Base-by-base conservation (phyloP, 2,113 vertebrate species). In the Peucedramus taeniatus region DNA sequence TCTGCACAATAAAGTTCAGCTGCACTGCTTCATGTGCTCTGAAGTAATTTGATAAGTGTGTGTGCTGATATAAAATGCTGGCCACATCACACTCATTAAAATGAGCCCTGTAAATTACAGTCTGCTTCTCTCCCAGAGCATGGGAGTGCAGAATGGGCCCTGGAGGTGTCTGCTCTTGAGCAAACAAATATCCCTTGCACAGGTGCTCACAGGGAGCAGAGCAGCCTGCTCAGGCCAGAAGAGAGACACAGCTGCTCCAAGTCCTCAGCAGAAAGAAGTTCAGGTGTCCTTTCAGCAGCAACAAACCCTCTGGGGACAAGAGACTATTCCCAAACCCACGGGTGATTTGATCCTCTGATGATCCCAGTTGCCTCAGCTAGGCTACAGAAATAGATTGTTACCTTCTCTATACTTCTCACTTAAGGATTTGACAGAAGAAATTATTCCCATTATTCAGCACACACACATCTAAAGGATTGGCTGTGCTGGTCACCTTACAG, bases 131-230 rank as follows among this genome's bases (percentile, higher is more conserved):
- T 39, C 50, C 30, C 35, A 39, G 18, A 33, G 17, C 31, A 19
- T 0, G 8, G 33, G 15, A 45, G 23, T 7, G 44, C 60, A 57
- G 11, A 4, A n/a, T 0, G 1, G 72, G 23, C 28, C 37, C 74
- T 47, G 50, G 37, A n/a, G 30, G 3, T 7, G 13, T 51, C 44
- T 30, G 42, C 56, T 53, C 1, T 0, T 15, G 35, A 54, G 57
- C 68, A 80, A 61, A 53, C 56, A 30, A 3, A 0, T 26, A 9
- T 8, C 51, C 1, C n/a, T 30, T 9, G 18, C 47, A 53, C 12
- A 4, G 19, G 37, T 3, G 65, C 19, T 64, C 65, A 14, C 35
- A 49, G 72, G 33, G 0, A 54, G 53, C 0, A 30, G 15, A 3
- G 47, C 51, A 80, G 42, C 63, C 23, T 5, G 3, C 76, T 49